Evolutionary conservation across 2,888 invertebrate genomes (phyloP), one percentile per base, ranked within the genome.

Genomic region (Frankliniella fusca): DNA sequence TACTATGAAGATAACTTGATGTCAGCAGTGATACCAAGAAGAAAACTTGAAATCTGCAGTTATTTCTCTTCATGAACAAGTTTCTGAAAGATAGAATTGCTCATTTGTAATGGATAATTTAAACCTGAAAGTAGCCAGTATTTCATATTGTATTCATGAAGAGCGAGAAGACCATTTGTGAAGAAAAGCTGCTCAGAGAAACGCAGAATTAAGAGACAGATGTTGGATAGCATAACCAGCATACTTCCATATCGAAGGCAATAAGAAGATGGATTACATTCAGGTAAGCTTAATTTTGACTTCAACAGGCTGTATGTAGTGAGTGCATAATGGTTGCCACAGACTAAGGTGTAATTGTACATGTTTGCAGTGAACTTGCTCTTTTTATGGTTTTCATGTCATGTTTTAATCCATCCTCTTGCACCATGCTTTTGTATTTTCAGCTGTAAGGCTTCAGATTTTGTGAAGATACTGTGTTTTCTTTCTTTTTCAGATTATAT

Each of bases 221-320:
- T 5, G 5, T 38, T 54, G 54, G 1, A 12, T 10, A 54, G 5
- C 11, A 54, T 12, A 20, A 54, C 0, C 54, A 54, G 38, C 54
- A 54, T 18, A 20, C 54, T 15, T 54, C 54, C 20, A 9, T 20
- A 20, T 12, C 54, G 15, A 54, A 20, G 5, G 5, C 54, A 20
- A 20, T 20, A 7, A 15, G 54, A 54, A 12, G 54, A 54, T 54
- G 54, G 54, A 54, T 12, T 7, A 38, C 38, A 5, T 82, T 81
- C 81, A 82, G 83, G 83, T 83, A 82, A 61, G 80, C 50, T 27
- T 27, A 76, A 76, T 76, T 11, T 27, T 76, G 12, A 23, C 27
- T 76, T 8, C 8, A 9, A 76, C 23, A 27, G 23, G 70, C 23
- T 76, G 70, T 23, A 38, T 38, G 38, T 38, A 3, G 38, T 5